Conservation (phyloP, 1,140 invertebrate species). For the Dreissena polymorpha region DNA sequence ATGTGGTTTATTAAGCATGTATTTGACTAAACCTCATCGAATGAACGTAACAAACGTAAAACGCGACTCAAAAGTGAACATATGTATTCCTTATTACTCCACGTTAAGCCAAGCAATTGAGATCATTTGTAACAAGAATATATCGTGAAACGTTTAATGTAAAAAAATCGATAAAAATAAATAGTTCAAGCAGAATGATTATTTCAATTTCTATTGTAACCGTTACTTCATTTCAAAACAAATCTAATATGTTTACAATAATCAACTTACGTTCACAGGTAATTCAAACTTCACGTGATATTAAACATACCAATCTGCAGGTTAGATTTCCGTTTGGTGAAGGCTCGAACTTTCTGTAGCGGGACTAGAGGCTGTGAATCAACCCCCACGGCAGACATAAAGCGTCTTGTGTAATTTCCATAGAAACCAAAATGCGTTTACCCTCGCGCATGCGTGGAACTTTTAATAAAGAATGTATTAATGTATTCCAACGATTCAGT, state of each 20-base stretch:
- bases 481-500: neutral
- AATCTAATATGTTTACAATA: neutral
- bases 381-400: slow-evolving; percentile 14
- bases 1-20: neutral
- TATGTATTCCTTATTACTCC: neutral
- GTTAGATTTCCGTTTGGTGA: slow-evolving; percentile 7
- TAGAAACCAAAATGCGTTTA: slow-evolving; percentile 1
- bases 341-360: slow-evolving; percentile 14
- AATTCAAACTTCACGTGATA: neutral
- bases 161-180: neutral
- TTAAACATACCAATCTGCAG: slow-evolving; percentile 26
- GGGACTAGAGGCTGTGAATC: slow-evolving; percentile 6
- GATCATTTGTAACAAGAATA: neutral
- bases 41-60: neutral
- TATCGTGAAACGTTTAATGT: neutral
- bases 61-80: neutral
- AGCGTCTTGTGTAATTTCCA: slow-evolving; percentile 11
- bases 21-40: neutral
- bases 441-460: neutral
- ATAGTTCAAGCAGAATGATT: neutral
- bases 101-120: neutral
- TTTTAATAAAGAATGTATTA: neutral
- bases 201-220: neutral
- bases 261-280: neutral
- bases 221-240: neutral